These are phyloP conservation scores for Chlorops oryzae DNA, from an alignment of 1,140 invertebrate genomes.

Conservation along the genomic window DNA sequence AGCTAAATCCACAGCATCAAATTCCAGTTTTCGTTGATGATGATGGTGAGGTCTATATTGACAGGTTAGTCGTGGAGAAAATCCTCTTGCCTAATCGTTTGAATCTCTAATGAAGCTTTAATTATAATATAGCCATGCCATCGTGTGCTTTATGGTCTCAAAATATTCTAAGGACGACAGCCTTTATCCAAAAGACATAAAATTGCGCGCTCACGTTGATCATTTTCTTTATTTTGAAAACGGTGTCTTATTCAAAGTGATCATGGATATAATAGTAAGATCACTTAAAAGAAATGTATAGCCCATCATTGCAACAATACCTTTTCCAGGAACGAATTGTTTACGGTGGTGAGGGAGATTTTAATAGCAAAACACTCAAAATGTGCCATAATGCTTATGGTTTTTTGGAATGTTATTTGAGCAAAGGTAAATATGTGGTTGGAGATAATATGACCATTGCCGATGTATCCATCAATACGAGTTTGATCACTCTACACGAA, in stretches of 20 bases:
- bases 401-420: conserved; percentile 47
- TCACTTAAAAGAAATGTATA: neutral
- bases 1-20: conserved; percentile 60
- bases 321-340: conserved; percentile 5
- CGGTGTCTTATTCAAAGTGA: conserved; percentile 51
- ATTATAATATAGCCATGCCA: conserved; percentile 58
- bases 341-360: conserved; percentile 5
- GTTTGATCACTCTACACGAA: conserved; percentile 33
- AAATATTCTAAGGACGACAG: conserved; percentile 55
- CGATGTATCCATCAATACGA: conserved; percentile 46
- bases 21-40: conserved; percentile 62
- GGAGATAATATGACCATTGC: conserved; percentile 53
- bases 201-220: conserved; percentile 61
- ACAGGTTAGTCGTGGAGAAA: conserved; percentile 59
- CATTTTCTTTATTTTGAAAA: conserved; percentile 62
- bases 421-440: conserved; percentile 38
- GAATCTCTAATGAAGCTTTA: conserved; percentile 9
- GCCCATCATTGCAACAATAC: neutral
- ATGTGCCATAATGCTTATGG: conserved; percentile 46
- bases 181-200: conserved; percentile 60
- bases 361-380: conserved; percentile 8
- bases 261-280: conserved; percentile 13
- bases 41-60: conserved; percentile 56
- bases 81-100: conserved; percentile 22
- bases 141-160: conserved; percentile 61